A percentile compares a stretch with the other conserved stretches of the same genome.
phyloP scores from a whole-genome alignment of 2,888 invertebrate species.

The Pomacea canaliculata region DNA sequence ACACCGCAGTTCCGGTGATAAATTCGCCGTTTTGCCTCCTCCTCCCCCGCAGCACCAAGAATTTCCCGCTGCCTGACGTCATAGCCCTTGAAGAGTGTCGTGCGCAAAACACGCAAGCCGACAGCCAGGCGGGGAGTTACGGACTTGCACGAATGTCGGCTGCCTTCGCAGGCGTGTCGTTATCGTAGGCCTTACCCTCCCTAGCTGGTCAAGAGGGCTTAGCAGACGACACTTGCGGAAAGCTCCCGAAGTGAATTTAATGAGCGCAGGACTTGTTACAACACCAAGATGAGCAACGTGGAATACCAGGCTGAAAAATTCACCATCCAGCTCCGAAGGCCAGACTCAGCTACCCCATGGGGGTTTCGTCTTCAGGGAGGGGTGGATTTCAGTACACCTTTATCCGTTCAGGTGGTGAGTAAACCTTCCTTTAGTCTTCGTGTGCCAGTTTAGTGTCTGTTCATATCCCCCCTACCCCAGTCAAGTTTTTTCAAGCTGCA shows the following conservation, averaged over 20 bases:
- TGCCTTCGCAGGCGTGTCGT: too few species aligned
- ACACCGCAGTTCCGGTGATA: too few species aligned
- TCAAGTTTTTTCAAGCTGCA: too few species aligned
- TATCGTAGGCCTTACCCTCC: background rate
- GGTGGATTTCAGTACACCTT: conserved; percentile 64
- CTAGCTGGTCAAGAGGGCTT: conserved; percentile 17
- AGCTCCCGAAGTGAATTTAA: conserved; percentile 12
- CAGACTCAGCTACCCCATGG: conserved; percentile 61
- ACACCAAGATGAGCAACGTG: conserved; percentile 41
- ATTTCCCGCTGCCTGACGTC: conserved; percentile 37
- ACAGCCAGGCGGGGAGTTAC: background rate
- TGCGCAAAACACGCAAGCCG: conserved; percentile 2
- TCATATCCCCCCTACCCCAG: background rate
- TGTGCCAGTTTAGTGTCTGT: background rate
- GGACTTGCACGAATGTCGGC: background rate
- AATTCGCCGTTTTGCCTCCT: too few species aligned
- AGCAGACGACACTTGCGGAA: conserved; percentile 13
- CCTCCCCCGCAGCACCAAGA: background rate
- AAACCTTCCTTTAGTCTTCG: background rate
- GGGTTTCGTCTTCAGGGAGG: conserved; percentile 69
- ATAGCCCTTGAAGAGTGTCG: conserved; percentile 4
- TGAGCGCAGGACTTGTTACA: background rate
- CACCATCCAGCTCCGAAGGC: conserved; percentile 47
- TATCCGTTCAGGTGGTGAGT: conserved; percentile 72
- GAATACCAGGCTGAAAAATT: conserved; percentile 53